Evolutionary conservation across 2,888 invertebrate species (phyloP).

Genomic region (Drosophila recens): DNA sequence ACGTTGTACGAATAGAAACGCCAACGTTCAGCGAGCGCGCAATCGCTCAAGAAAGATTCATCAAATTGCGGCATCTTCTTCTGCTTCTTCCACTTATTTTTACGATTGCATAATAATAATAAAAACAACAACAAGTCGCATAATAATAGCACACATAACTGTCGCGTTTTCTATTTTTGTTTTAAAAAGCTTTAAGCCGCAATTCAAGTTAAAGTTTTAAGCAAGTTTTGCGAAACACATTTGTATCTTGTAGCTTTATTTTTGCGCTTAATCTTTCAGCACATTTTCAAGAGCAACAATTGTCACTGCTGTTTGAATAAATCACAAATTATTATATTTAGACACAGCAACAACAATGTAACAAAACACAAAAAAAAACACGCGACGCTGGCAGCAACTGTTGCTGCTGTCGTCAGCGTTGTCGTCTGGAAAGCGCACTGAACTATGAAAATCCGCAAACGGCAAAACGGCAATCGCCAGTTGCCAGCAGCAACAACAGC

Average conservation of each 20-base stretch:
- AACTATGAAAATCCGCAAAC: conserved; percentile 77
- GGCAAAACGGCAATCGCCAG: conserved; percentile 57
- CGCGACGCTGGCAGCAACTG: conserved; percentile 14
- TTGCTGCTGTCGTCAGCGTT: conserved; percentile 60
- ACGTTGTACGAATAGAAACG: conserved; percentile 80
- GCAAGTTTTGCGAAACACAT: conserved; percentile 2
- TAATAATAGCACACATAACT: conserved; percentile 39
- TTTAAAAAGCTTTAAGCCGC: neutral
- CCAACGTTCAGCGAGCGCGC: conserved; percentile 80
- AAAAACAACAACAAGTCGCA: conserved; percentile 26
- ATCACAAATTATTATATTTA: conserved; percentile 60
- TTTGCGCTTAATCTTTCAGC: conserved; percentile 29
- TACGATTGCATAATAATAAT: conserved; percentile 79
- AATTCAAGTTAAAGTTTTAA: neutral
- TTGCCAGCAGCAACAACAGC: conserved; percentile 30
- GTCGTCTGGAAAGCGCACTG: conserved; percentile 82
- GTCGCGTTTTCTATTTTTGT: conserved; percentile 1
- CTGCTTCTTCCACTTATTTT: conserved; percentile 23
- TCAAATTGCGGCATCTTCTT: conserved; percentile 82
- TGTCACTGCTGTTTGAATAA: conserved; percentile 43
- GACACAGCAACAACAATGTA: conserved; percentile 15
- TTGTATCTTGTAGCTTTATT: neutral
- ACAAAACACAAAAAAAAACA: neutral
- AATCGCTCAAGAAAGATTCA: conserved; percentile 84
- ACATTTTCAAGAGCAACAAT: conserved; percentile 57